Conservation (phyloP, 1,140 invertebrate genomes). For the Cydia fagiglandana region DNA sequence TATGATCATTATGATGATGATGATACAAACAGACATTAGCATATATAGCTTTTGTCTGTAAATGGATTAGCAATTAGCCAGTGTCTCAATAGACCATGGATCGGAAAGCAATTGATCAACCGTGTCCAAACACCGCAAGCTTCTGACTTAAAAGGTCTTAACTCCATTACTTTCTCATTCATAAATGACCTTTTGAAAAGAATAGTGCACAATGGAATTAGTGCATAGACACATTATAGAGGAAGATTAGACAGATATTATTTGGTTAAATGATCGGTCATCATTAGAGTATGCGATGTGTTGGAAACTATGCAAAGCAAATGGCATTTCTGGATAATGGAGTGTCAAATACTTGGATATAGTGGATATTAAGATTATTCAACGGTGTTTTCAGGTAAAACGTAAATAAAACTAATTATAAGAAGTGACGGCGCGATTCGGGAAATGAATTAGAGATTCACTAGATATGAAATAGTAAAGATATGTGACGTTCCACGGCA, state of each 20-base stretch:
- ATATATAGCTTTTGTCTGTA: not conserved
- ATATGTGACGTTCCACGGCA: too few species aligned
- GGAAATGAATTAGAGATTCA: too few species aligned
- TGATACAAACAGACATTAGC: too few species aligned
- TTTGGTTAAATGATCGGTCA: conserved; percentile 6
- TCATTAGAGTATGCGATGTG: not conserved
- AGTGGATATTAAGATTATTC: too few species aligned
- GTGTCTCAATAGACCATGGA: conserved; percentile 12
- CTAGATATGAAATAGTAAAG: too few species aligned
- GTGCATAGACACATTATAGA: not conserved
- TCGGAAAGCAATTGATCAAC: not conserved
- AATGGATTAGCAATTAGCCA: conserved; percentile 6
- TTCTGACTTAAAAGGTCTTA: not conserved
- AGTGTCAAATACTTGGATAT: too few species aligned
- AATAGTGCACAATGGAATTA: not conserved
- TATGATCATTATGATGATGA: too few species aligned
- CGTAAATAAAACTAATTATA: too few species aligned
- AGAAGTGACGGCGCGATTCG: too few species aligned
- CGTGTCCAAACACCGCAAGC: not conserved
- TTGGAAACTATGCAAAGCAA: not conserved
- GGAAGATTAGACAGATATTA: not conserved
- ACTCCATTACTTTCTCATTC: not conserved
- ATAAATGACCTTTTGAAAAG: not conserved
- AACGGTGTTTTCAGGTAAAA: too few species aligned
- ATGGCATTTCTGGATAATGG: not conserved